Evolutionary conservation across 2,797 vertebrate genomes (phyloP).

Genomic region (Oceanodroma leucorhoa): DNA sequence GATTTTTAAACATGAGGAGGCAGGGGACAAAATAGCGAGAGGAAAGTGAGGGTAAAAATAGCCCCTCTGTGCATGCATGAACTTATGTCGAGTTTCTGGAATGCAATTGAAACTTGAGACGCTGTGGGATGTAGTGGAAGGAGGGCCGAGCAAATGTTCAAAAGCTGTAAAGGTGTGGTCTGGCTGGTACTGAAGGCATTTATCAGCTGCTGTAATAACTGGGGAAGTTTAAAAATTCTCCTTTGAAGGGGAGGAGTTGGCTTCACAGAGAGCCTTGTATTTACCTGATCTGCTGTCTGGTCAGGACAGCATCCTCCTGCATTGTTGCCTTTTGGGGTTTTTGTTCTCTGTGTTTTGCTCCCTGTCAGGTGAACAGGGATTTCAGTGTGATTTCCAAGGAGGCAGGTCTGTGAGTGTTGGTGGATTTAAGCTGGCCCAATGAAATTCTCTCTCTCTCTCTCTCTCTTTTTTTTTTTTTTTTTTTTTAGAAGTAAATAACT

Average conservation of each 20-base stretch:
- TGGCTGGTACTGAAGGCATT: not conserved
- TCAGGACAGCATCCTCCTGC: not conserved
- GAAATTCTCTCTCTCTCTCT: not conserved
- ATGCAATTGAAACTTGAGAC: not conserved
- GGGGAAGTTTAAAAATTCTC: not conserved
- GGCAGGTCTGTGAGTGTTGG: not conserved
- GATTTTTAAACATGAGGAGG: not conserved
- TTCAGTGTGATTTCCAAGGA: not conserved
- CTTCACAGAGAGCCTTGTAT: not conserved
- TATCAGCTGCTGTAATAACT: not conserved
- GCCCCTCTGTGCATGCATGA: not conserved
- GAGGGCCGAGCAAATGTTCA: not conserved
- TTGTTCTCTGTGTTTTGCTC: not conserved
- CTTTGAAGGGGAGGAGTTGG: not conserved
- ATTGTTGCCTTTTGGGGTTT: not conserved
- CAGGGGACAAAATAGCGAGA: not conserved
- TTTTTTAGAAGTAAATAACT: not conserved
- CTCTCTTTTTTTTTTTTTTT: not conserved
- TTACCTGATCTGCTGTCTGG: not conserved
- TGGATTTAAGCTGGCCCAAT: not conserved
- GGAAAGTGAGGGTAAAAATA: conserved; percentile 5
- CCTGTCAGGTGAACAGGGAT: not conserved
- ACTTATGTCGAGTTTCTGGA: not conserved
- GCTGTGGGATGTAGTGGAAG: not conserved
- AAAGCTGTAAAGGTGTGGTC: conserved; percentile 15